These are phyloP conservation scores for Drosophila aff. DNA, from an alignment of 1,140 invertebrate species.

Conservation along the genomic window DNA sequence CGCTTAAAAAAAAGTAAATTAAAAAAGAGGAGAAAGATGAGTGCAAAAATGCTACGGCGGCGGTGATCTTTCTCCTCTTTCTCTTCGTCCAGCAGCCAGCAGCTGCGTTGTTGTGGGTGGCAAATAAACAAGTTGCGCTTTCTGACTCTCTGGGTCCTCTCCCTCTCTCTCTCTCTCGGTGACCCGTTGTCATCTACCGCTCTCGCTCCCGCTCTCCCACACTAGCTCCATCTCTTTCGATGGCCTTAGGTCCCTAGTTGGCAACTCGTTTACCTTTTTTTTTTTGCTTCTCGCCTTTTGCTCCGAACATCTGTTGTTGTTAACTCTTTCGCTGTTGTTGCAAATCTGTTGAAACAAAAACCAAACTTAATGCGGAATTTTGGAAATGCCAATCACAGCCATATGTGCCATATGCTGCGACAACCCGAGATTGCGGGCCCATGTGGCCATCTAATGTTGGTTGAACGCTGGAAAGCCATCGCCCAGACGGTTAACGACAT, in stretches of 20 bases:
- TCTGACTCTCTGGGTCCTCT: conserved; percentile 3
- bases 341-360: conserved; percentile 59
- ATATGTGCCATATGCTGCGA: conserved; percentile 69
- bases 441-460: conserved; percentile 46
- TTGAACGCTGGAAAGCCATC: conserved; percentile 21
- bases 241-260: conserved; percentile 59
- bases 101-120: conserved; percentile 65
- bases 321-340: conserved; percentile 56
- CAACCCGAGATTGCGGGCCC: conserved; percentile 51
- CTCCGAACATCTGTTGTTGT: conserved; percentile 70
- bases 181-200: conserved; percentile 9
- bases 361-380: conserved; percentile 54
- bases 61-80: conserved; percentile 28
- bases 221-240: conserved; percentile 16
- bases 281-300: conserved; percentile 45
- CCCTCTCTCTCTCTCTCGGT: conserved; percentile 7
- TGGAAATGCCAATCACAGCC: conserved; percentile 48
- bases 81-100: conserved; percentile 22
- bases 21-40: conserved; percentile 22
- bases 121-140: conserved; percentile 42
- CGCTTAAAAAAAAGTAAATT: conserved; percentile 24
- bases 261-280: conserved; percentile 81
- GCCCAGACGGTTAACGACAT: conserved; percentile 18
- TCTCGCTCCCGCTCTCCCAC: conserved; percentile 34
- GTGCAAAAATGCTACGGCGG: conserved; percentile 48